These are phyloP conservation scores for Antennarius maculatus DNA, from an alignment of 2,797 vertebrate species.

Conservation along the genomic window DNA sequence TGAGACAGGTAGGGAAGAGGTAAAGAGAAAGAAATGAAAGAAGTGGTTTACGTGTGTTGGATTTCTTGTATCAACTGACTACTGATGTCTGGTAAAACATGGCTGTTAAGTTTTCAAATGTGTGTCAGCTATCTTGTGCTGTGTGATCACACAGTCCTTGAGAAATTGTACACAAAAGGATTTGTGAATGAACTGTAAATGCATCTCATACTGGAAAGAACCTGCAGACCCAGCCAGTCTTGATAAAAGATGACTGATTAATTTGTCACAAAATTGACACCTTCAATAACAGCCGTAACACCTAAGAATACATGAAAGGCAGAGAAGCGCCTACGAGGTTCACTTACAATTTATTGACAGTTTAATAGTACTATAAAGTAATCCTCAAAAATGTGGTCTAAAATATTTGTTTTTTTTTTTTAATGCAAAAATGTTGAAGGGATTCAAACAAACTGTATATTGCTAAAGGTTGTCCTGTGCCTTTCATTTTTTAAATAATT, in stretches of 20 bases:
- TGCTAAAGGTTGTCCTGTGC: too few relatives aligned
- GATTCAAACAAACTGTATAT: neutral
- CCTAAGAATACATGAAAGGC: constrained; percentile 11
- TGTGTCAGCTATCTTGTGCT: neutral
- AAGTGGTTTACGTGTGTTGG: neutral
- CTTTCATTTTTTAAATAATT: too few relatives aligned
- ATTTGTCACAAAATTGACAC: constrained; percentile 19
- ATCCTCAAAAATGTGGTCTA: neutral
- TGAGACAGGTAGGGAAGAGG: constrained; percentile 19
- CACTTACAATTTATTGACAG: constrained; percentile 3
- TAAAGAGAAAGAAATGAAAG: constrained; percentile 3
- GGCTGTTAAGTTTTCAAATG: neutral
- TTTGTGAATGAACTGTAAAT: constrained; percentile 20
- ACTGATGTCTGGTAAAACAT: constrained; percentile 25
- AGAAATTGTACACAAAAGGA: constrained; percentile 29
- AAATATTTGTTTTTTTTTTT: neutral
- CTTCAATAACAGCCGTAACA: constrained; percentile 7
- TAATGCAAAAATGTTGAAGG: neutral
- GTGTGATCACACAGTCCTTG: constrained; percentile 24
- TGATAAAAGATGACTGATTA: constrained; percentile 8
- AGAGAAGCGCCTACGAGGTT: neutral
- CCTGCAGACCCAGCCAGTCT: neutral
- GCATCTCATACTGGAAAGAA: constrained; percentile 12
- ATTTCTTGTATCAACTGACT: constrained; percentile 42
- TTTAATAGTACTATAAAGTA: neutral